Base-by-base conservation (phyloP, 1,140 invertebrate species). In the Eriosoma lanigerum region DNA sequence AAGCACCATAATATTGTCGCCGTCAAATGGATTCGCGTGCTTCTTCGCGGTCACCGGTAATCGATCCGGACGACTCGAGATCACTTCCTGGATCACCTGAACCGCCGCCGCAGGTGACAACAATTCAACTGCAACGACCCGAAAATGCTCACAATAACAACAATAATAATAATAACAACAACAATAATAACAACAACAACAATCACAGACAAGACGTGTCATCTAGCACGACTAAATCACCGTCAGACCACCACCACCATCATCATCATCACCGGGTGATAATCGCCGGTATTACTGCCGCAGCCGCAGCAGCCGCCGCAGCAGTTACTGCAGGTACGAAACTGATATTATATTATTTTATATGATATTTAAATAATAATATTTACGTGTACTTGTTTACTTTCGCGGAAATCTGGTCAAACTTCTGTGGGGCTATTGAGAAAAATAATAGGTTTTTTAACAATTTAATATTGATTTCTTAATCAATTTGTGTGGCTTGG, bases 271-370 rank as follows among this genome's bases (percentile, higher is more conserved):
- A n/a, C 17, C 46, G 68, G 68, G 48, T 24, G 24, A 17, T 68
- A 38, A 48, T 68, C 21, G 66, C 66, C 38, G 66, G 66, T 21
- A 68, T 68, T 12, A 68, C 66, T 17, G 66, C 64, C 6, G 64
- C 64, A 5, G 62, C 62, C 19, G n/a, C 87, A 84, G 26, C 64
- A 85, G 84, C 9, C 86, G 85, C 81, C 86, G 85, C 72, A 85
- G 60, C 32, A 38, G 32, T n/a, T n/a, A n/a, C 15, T 10, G 62
- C 64, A 46, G 64, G 64, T 68, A 68, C n/a, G 21, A 24, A 38
- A 38, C 8, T 38, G 8, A 4, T 8, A 8, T 38, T 4, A 38
- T 4, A 38, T 38, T 8, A 38, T 38, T 3, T 38, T 4, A 4
- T 38, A 4, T 38, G 3, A 38, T 3, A 38, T 8, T 38, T 38